A percentile compares a stretch with the other conserved stretches of the same genome.
Conservation (phyloP, 2,888 invertebrate species). For the Bimastos eiseni region DNA sequence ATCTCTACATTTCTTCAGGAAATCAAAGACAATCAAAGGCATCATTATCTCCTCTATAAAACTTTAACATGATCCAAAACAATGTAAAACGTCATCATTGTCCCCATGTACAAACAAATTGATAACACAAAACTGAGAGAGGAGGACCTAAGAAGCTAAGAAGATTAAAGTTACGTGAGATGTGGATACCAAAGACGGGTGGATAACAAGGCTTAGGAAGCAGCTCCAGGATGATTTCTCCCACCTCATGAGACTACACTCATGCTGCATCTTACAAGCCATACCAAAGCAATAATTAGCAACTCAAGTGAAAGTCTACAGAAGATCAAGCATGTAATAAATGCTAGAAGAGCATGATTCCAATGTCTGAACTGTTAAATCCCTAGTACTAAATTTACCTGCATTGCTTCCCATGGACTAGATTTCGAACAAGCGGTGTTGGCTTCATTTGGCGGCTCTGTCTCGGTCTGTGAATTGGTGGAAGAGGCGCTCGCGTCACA, state of each 20-base stretch:
- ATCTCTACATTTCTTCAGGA: background rate
- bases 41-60: background rate
- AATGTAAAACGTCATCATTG: background rate
- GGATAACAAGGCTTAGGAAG: no score
- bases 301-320: background rate
- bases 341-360: background rate
- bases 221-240: no score
- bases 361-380: background rate
- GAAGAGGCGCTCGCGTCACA: background rate
- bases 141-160: no score
- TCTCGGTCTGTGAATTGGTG: background rate
- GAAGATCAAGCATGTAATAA: background rate
- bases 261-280: no score
- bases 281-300: no score
- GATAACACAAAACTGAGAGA: no score
- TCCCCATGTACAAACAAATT: background rate
- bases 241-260: no score
- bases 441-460: background rate
- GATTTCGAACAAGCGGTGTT: background rate
- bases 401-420: background rate
- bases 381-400: background rate
- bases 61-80: background rate
- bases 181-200: no score
- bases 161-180: no score
- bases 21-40: background rate